Evolutionary conservation across 2,888 invertebrate genomes (phyloP), one percentile per base, ranked within the genome.

Genomic region (Coelopa pilipes): DNA sequence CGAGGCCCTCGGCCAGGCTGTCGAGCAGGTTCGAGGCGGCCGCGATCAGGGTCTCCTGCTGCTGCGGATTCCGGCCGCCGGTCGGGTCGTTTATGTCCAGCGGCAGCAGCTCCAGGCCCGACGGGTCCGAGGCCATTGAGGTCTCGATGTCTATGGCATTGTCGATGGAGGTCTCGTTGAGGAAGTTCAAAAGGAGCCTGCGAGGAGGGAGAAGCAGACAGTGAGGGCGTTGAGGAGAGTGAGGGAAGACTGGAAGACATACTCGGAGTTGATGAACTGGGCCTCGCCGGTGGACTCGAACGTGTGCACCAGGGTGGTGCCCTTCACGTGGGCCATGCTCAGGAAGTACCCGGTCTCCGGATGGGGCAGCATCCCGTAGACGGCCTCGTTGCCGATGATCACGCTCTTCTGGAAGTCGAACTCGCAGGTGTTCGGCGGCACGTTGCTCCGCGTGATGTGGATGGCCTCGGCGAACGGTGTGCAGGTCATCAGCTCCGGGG

Each of bases 211-310:
- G 12, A 19, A 47, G 75, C 81, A 79, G 82, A 87, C 85, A 87
- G 87, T n/a, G 87, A 87, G 74, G 84, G 85, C 11, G 87, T 85
- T 72, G 81, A 87, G 72, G 87, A 87, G 3, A 87, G 86, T 79
- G 15, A 87, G 87, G 12, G 87, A 87, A 0, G 87, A 87, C 78
- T 87, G 87, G 71, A 88, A 87, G 15, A 76, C 81, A 79, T 82
- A 87, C 85, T 87, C 87, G 15, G 87, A 87, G 74, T 85, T 86
- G 11, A 88, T 86, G 72, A 81, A 87, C 72, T 88, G 87, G 3
- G 87, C 87, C 79, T 87, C 87, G 15, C 87, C 87, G 12, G 87
- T 87, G 0, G 87, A 87, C 78, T 87, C 87, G 71, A 88, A 88
- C 15, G 87, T 88, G 76, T 88, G 87, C 24, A 87, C 81, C n/a